phyloP scores from a whole-genome alignment of 2,797 vertebrate species.

The Brachymystax lenok region DNA sequence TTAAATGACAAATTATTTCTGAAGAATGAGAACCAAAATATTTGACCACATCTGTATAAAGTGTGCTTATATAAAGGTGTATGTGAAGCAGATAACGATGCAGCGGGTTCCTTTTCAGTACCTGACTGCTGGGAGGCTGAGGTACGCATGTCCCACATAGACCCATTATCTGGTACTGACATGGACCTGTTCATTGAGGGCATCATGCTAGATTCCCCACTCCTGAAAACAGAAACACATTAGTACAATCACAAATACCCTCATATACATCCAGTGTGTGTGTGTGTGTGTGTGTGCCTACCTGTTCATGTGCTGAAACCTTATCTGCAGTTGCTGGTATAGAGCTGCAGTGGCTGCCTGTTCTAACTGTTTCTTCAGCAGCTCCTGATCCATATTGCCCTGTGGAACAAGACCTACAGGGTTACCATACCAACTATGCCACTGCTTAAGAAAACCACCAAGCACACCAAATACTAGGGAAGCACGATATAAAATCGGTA shows the following conservation, averaged over 20 bases:
- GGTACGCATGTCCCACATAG: constrained; percentile 97
- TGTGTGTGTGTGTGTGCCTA: constrained; percentile 32
- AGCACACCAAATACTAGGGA: neutral
- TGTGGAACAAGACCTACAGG: constrained; percentile 41
- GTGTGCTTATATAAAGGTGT: too few species aligned
- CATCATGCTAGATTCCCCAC: constrained; percentile 86
- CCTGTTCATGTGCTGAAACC: constrained; percentile 90
- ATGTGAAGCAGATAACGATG: too few species aligned
- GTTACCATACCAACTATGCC: neutral
- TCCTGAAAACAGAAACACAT: neutral
- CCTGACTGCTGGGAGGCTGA: constrained; percentile 88
- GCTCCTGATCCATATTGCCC: constrained; percentile 91
- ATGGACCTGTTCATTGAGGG: constrained; percentile 92
- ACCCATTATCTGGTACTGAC: constrained; percentile 94
- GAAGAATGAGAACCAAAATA: too few species aligned
- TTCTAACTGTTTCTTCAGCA: constrained; percentile 90
- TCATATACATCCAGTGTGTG: neutral
- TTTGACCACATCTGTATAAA: too few species aligned
- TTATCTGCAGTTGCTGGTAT: constrained; percentile 89
- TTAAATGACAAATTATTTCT: too few species aligned
- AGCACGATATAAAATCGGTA: too few species aligned
- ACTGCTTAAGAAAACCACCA: neutral
- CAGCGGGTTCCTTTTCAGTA: constrained; percentile 27
- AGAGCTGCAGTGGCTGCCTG: constrained; percentile 80
- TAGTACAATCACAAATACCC: neutral